Evolutionary conservation across 1,140 invertebrate species (phyloP).

Genomic region (Bombus confusus): DNA sequence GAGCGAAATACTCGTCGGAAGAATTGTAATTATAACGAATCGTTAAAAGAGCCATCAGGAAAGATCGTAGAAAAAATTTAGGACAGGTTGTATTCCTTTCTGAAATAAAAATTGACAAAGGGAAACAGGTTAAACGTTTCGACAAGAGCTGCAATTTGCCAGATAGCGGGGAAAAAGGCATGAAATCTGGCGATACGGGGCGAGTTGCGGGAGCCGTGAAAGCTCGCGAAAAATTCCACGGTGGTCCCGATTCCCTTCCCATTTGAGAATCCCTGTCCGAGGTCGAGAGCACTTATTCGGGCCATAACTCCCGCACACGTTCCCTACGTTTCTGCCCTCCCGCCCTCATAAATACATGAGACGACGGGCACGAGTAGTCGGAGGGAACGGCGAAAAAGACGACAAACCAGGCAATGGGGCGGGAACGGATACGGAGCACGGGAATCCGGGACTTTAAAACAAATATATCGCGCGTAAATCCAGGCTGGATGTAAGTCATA

Average conservation of each 20-base stretch:
- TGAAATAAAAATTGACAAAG: not conserved
- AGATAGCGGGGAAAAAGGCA: not conserved
- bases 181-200: too few species aligned
- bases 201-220: not conserved
- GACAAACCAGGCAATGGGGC: slow-evolving; percentile 52
- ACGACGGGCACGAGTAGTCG: slow-evolving; percentile 42
- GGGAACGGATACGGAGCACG: slow-evolving; percentile 48
- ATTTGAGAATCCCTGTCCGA: slow-evolving; percentile 75
- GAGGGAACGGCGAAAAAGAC: slow-evolving; percentile 50
- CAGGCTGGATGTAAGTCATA: slow-evolving; percentile 72
- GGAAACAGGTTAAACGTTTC: not conserved
- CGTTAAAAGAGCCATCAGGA: not conserved
- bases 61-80: not conserved
- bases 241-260: slow-evolving; percentile 14
- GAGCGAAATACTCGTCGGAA: not conserved
- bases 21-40: not conserved
- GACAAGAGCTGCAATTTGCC: not conserved
- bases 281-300: slow-evolving; percentile 80
- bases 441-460: slow-evolving; percentile 81
- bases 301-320: slow-evolving; percentile 78
- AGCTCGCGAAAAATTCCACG: not conserved
- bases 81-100: not conserved
- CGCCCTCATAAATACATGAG: slow-evolving; percentile 78
- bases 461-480: slow-evolving; percentile 83
- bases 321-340: slow-evolving; percentile 75